These are phyloP conservation scores for Steinernema carpocapsae DNA, from an alignment of 2,888 invertebrate genomes.

Conservation along the genomic window DNA sequence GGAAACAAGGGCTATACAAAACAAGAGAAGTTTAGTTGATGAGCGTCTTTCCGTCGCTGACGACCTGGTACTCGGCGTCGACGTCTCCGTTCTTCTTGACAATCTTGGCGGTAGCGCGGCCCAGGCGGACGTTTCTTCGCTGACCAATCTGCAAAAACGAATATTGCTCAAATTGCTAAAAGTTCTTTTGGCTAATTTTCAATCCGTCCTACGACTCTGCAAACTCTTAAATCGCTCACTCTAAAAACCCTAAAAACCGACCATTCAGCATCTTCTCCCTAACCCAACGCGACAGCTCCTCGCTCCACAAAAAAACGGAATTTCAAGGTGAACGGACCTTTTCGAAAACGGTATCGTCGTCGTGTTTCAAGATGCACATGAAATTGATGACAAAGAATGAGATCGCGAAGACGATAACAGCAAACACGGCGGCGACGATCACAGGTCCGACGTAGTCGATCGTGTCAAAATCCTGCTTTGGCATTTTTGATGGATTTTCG, in stretches of 20 bases:
- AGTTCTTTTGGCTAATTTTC: too few relatives aligned
- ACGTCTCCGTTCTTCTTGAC: not conserved
- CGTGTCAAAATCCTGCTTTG: not conserved
- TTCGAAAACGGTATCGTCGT: constrained; percentile 26
- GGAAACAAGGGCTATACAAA: too few relatives aligned
- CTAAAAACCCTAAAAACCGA: too few relatives aligned
- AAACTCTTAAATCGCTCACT: too few relatives aligned
- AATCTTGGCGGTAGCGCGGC: not conserved
- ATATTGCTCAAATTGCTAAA: too few relatives aligned
- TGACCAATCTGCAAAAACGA: constrained; percentile 36
- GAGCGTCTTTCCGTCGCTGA: constrained; percentile 30
- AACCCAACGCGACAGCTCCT: too few relatives aligned
- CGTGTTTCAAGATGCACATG: constrained; percentile 8
- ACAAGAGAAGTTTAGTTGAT: not conserved
- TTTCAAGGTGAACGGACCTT: constrained; percentile 8
- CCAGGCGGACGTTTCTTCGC: constrained; percentile 25
- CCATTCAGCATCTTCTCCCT: too few relatives aligned
- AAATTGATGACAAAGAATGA: constrained; percentile 19
- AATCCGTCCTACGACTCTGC: too few relatives aligned
- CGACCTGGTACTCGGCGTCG: constrained; percentile 25
- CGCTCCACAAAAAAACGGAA: too few relatives aligned
- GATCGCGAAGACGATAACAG: constrained; percentile 28
- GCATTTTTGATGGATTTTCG: not conserved
- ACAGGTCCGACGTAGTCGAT: constrained; percentile 19
- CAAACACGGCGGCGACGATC: constrained; percentile 19